These are phyloP conservation scores for Cyrtodaria siliqua DNA, from an alignment of 2,888 invertebrate species.

Conservation along the genomic window DNA sequence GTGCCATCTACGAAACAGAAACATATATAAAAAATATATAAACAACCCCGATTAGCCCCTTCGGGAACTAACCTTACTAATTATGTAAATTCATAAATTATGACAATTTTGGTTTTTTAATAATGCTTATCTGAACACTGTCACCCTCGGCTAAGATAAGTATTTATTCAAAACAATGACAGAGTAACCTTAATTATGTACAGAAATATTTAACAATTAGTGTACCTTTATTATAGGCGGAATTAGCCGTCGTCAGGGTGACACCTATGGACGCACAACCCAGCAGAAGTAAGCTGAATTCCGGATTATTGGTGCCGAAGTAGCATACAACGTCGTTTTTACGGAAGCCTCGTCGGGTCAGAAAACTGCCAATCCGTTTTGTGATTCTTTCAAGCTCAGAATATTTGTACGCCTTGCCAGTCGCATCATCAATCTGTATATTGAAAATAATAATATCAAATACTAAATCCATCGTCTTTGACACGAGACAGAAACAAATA, in stretches of 20 bases:
- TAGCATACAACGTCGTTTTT: conserved; percentile 83
- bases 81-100: too few species aligned
- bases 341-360: conserved; percentile 77
- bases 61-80: too few species aligned
- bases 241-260: conserved; percentile 78
- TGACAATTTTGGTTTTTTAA: too few species aligned
- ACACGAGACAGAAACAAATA: too few species aligned
- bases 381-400: conserved; percentile 70
- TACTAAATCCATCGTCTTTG: neutral
- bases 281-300: conserved; percentile 78
- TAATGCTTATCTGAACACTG: too few species aligned
- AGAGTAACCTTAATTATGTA: too few species aligned
- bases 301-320: conserved; percentile 81
- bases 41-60: too few species aligned
- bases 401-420: conserved; percentile 78
- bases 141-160: too few species aligned
- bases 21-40: too few species aligned
- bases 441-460: conserved; percentile 4
- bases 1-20: too few species aligned
- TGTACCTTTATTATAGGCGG: conserved; percentile 79
- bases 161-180: too few species aligned
- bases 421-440: conserved; percentile 79
- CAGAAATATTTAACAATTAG: too few species aligned
- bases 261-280: conserved; percentile 78
- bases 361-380: conserved; percentile 77